Evolutionary conservation across 2,797 vertebrate species (phyloP).

Genomic region (Luscinia megarhynchos): DNA sequence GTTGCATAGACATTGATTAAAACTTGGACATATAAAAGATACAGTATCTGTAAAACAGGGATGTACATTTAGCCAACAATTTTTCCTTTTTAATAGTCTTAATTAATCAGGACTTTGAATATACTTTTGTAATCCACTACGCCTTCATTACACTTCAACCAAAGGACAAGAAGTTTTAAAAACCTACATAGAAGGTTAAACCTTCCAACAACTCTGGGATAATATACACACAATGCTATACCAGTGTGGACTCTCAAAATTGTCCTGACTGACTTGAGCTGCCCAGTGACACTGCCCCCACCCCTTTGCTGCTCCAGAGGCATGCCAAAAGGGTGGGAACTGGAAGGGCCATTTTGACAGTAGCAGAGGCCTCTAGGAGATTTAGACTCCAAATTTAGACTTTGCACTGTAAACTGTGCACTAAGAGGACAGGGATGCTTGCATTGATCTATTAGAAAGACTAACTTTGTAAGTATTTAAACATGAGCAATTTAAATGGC

Average conservation of each 20-base stretch:
- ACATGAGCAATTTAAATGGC: not conserved
- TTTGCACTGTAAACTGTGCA: not conserved
- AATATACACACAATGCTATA: not conserved
- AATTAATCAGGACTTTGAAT: not conserved
- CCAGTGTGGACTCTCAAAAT: not conserved
- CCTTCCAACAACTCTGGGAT: not conserved
- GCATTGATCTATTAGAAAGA: not conserved
- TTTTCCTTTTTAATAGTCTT: not conserved
- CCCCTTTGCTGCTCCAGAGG: not conserved
- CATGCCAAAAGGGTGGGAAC: not conserved
- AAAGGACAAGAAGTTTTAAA: not conserved
- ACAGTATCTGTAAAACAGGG: not conserved
- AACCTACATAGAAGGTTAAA: not conserved
- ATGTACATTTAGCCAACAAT: not conserved
- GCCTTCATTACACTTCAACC: not conserved
- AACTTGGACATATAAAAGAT: not conserved
- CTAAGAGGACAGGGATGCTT: not conserved
- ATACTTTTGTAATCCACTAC: not conserved
- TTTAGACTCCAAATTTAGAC: not conserved
- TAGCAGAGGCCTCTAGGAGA: not conserved
- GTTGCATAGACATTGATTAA: not conserved
- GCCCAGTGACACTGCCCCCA: fast-evolving
- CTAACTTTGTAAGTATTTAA: not conserved
- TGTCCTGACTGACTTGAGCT: not conserved
- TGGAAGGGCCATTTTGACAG: not conserved